Evolutionary conservation across 2,888 invertebrate genomes (phyloP).

Genomic region (Clostera curtula): DNA sequence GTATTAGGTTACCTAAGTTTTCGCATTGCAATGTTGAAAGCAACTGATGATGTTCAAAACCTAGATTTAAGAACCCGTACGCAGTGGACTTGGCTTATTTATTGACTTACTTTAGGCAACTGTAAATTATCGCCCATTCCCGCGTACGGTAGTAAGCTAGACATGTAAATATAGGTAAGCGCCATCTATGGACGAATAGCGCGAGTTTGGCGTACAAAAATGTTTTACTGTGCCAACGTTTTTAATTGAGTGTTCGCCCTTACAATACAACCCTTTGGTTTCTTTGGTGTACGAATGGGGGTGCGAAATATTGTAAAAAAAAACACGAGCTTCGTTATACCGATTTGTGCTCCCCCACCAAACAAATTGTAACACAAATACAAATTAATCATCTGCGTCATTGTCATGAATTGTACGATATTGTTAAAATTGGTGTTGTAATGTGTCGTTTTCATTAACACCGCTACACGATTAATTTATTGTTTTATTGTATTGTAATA

Average conservation of each 20-base stretch:
- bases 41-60: conserved; percentile 73
- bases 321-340: conserved; percentile 65
- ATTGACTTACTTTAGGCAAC: too few relatives aligned
- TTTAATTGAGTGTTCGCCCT: conserved; percentile 68
- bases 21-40: conserved; percentile 31
- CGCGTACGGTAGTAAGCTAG: conserved; percentile 47
- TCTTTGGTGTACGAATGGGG: conserved; percentile 71
- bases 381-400: conserved; percentile 54
- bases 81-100: too few relatives aligned
- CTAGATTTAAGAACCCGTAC: conserved; percentile 50
- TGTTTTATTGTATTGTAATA: conserved; percentile 42
- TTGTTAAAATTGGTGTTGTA: conserved; percentile 51
- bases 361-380: conserved; percentile 57
- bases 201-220: conserved; percentile 41
- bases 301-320: conserved; percentile 67
- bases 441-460: conserved; percentile 29
- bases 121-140: conserved; percentile 40
- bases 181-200: conserved; percentile 66
- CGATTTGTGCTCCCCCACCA: conserved; percentile 57
- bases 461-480: conserved; percentile 45
- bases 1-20: too few relatives aligned
- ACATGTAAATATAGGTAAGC: conserved; percentile 54
- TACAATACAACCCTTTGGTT: conserved; percentile 63
- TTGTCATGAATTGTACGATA: conserved; percentile 47
- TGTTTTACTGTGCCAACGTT: conserved; percentile 70